Percentiles rank a stretch among this genome's conserved stretches.
phyloP scores from a whole-genome alignment of 2,797 vertebrate species.

The Ctenopoma kingsleyae region DNA sequence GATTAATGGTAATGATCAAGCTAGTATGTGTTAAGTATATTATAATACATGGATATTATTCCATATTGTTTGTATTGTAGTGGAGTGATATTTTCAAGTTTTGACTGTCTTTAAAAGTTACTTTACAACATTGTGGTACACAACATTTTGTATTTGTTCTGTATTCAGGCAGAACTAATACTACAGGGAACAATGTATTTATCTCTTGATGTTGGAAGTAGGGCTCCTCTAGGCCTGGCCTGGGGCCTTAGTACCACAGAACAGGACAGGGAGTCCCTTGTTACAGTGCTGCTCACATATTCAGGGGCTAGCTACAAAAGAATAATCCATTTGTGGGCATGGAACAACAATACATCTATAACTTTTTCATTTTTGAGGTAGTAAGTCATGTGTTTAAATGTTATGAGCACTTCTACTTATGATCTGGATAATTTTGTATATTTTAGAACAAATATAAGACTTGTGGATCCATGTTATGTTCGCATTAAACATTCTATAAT shows the following conservation, averaged over 20 bases:
- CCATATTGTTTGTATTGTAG: not conserved
- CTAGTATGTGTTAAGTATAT: constrained; percentile 71
- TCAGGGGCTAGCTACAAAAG: constrained; percentile 46
- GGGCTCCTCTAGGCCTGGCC: constrained; percentile 81
- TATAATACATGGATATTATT: not conserved
- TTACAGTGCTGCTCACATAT: constrained; percentile 54
- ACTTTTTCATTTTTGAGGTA: constrained; percentile 1
- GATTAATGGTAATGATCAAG: constrained; percentile 83
- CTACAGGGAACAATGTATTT: constrained; percentile 72
- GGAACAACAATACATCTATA: constrained; percentile 18
- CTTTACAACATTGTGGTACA: constrained; percentile 40
- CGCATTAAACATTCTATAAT: not conserved
- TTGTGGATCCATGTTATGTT: not conserved
- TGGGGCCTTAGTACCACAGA: constrained; percentile 68
- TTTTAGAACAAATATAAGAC: not conserved
- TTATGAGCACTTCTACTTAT: not conserved
- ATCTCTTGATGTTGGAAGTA: constrained; percentile 73
- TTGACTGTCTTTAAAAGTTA: constrained; percentile 37
- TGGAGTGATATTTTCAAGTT: constrained; percentile 15
- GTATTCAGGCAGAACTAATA: constrained; percentile 77
- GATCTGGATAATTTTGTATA: not conserved
- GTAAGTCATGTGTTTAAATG: not conserved
- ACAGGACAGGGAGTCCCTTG: constrained; percentile 58
- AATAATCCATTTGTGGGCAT: constrained; percentile 23
- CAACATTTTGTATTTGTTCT: constrained; percentile 55